A percentile compares a stretch with the other conserved stretches of the same genome.
Conservation (phyloP, 2,113 vertebrate species). For the Gnathonemus echidnorhynchus region DNA sequence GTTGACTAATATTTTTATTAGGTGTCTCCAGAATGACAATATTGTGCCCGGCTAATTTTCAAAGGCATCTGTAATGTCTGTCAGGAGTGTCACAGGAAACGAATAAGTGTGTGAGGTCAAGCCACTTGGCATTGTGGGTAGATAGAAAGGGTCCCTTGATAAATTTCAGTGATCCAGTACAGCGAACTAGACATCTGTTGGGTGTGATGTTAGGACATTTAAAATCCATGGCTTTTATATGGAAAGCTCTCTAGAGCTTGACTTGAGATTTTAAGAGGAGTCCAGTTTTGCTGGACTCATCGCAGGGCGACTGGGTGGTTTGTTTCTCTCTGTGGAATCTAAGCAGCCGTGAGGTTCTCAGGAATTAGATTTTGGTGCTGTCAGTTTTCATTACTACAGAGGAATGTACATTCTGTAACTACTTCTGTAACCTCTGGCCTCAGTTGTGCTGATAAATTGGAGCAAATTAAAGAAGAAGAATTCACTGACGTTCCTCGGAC, state of each 20-base stretch:
- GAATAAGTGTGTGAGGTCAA: background rate
- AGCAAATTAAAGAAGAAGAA: background rate
- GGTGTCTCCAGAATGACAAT: background rate
- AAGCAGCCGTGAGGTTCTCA: background rate
- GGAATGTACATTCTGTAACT: background rate
- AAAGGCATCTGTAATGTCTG: background rate
- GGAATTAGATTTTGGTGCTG: background rate
- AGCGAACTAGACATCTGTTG: background rate
- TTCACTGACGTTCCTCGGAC: background rate
- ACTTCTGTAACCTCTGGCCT: background rate
- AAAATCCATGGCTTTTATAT: background rate
- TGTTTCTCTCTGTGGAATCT: background rate
- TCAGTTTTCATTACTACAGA: conserved; percentile 10
- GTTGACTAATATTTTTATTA: background rate
- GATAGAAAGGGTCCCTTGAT: background rate
- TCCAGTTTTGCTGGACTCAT: background rate
- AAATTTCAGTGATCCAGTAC: background rate
- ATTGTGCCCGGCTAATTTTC: background rate
- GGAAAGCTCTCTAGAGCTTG: background rate
- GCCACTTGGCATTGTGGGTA: background rate
- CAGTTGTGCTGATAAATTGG: background rate
- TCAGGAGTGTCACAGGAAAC: background rate
- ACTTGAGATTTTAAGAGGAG: background rate
- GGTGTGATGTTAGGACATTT: background rate
- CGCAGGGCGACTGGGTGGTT: background rate